Percentiles rank a stretch among this genome's conserved stretches.
Evolutionary conservation across 2,113 vertebrate genomes (phyloP).

Genomic region (Datnioides undecimradiatus): DNA sequence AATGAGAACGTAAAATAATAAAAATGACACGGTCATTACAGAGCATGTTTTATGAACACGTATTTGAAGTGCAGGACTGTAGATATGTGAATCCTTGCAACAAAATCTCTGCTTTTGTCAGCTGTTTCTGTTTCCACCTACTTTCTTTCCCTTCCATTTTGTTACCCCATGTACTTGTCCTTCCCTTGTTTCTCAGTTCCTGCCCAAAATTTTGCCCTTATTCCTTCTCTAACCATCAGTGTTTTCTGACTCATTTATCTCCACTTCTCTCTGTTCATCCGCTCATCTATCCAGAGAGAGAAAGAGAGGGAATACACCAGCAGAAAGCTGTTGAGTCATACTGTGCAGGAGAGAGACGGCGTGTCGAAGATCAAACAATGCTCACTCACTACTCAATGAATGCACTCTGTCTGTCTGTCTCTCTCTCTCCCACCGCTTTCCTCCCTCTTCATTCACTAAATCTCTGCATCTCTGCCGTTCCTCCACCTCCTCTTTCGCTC

Average conservation of each 20-base stretch:
- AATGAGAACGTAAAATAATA: too few relatives aligned
- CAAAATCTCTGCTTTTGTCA: background rate
- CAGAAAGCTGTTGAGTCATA: slow-evolving; percentile 67
- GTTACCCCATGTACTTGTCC: background rate
- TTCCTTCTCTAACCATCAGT: slow-evolving; percentile 7
- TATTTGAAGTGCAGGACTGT: background rate
- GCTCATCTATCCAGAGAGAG: slow-evolving; percentile 9
- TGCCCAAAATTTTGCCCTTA: background rate
- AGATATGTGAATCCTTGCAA: background rate
- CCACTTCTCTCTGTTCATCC: slow-evolving; percentile 16
- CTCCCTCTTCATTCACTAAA: slow-evolving; percentile 56
- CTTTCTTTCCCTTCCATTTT: background rate
- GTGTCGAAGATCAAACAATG: slow-evolving; percentile 58
- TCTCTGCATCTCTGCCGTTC: slow-evolving; percentile 27
- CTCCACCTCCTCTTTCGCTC: slow-evolving; percentile 41
- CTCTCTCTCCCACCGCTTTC: slow-evolving; percentile 22
- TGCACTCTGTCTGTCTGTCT: slow-evolving; percentile 5
- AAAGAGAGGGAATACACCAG: slow-evolving; percentile 25
- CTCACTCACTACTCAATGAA: slow-evolving; percentile 47
- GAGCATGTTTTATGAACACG: background rate
- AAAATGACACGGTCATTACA: background rate
- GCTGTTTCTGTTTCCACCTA: background rate
- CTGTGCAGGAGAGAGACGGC: slow-evolving; percentile 46
- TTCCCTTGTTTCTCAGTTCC: background rate
- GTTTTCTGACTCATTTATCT: slow-evolving; percentile 22